Evolutionary conservation across 1,140 invertebrate species (phyloP).

Genomic region (Agraylea sexmaculata): DNA sequence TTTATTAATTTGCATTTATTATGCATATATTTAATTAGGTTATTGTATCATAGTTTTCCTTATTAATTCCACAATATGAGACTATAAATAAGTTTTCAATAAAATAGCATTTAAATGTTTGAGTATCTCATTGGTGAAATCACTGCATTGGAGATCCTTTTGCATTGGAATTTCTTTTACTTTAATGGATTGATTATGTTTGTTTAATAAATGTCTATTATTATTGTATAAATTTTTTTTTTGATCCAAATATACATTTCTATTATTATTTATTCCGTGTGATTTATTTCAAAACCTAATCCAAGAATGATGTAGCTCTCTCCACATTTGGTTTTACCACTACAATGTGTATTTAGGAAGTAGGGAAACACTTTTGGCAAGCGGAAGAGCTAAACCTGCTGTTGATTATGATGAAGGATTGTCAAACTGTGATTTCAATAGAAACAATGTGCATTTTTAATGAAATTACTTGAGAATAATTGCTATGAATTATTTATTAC

Average conservation of each 20-base stretch:
- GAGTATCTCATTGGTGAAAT: neutral
- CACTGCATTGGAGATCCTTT: too few relatives aligned
- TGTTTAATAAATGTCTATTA: too few relatives aligned
- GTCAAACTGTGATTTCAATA: neutral
- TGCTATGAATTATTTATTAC: conserved; percentile 3
- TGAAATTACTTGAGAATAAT: conserved; percentile 1
- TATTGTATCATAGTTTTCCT: conserved; percentile 10
- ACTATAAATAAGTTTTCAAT: conserved; percentile 2
- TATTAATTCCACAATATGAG: neutral
- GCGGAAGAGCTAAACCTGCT: neutral
- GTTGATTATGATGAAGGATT: neutral
- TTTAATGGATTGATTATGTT: too few relatives aligned
- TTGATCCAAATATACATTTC: too few relatives aligned
- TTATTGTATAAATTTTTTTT: too few relatives aligned
- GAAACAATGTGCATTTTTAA: neutral
- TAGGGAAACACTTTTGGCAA: neutral
- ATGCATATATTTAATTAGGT: conserved; percentile 11
- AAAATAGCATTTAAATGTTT: neutral
- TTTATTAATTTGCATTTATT: conserved; percentile 6
- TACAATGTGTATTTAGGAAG: conserved; percentile 3
- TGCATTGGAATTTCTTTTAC: too few relatives aligned
- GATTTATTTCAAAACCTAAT: too few relatives aligned
- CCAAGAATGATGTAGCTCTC: too few relatives aligned
- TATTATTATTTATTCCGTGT: too few relatives aligned
- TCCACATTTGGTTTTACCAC: too few relatives aligned